Conservation (phyloP, 2,113 vertebrate genomes). For the Pelecanoides urinatrix region DNA sequence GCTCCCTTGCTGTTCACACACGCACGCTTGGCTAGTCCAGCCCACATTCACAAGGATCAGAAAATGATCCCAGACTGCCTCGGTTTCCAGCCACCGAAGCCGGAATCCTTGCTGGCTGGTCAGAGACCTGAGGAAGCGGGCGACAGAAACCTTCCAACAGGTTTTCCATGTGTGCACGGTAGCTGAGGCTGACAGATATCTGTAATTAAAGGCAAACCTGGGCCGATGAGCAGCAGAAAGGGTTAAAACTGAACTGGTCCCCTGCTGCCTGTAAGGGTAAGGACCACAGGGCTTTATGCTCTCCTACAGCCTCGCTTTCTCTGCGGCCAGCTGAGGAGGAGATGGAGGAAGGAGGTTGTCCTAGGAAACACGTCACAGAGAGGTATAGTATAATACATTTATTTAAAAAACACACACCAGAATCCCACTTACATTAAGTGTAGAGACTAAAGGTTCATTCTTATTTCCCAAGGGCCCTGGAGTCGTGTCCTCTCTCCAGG, state of each 20-base stretch:
- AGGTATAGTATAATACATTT: neutral
- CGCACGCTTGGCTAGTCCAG: neutral
- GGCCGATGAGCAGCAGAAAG: neutral
- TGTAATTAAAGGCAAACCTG: neutral
- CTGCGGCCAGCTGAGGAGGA: neutral
- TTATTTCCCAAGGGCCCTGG: neutral
- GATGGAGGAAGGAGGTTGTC: neutral
- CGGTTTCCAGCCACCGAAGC: neutral
- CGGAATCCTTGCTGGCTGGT: neutral
- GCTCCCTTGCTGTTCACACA: neutral
- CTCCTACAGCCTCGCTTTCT: neutral
- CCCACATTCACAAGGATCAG: neutral
- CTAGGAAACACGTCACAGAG: neutral
- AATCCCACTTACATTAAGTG: neutral
- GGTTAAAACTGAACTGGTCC: neutral
- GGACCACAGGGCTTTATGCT: neutral
- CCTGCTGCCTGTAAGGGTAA: neutral
- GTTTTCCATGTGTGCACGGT: accelerated
- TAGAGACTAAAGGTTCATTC: neutral
- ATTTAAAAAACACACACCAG: neutral
- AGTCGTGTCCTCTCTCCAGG: neutral
- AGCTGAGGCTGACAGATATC: neutral
- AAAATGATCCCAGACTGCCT: neutral
- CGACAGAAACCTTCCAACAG: neutral
- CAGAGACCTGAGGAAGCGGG: neutral